Conservation (phyloP, 2,797 vertebrate genomes). For the Phaenicophaeus curvirostris region DNA sequence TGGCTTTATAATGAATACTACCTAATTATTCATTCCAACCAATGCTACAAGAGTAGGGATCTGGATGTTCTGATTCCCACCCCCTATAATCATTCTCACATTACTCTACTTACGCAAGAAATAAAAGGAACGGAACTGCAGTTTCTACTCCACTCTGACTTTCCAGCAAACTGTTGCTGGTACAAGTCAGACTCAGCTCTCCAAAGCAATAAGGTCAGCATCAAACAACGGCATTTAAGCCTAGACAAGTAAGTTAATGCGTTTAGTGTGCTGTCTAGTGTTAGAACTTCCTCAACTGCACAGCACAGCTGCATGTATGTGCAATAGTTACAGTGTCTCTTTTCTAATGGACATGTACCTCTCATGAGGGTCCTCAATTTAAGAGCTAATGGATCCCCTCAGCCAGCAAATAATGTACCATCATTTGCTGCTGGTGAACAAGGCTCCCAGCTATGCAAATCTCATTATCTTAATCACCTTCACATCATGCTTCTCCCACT, state of each 20-base stretch:
- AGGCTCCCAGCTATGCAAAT: background rate
- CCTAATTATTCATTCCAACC: background rate
- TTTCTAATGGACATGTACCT: background rate
- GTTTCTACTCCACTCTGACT: background rate
- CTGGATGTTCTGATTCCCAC: background rate
- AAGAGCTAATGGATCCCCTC: background rate
- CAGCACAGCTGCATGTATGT: accelerated
- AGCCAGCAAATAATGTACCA: background rate
- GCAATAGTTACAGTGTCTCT: background rate
- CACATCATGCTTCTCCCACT: background rate
- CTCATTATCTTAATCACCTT: background rate
- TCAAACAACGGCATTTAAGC: background rate
- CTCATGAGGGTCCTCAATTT: background rate
- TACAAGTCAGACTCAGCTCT: background rate
- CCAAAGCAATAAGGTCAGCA: background rate
- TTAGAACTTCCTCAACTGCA: background rate
- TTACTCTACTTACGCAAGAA: background rate
- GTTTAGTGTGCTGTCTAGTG: background rate
- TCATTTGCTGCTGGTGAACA: background rate
- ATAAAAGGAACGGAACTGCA: background rate
- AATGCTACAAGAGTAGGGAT: background rate
- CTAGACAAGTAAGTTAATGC: background rate
- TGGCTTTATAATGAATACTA: background rate
- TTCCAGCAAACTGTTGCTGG: background rate
- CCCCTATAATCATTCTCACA: accelerated